A percentile compares a stretch with the other conserved stretches of the same genome.
Conservation (phyloP, 2,888 invertebrate genomes). For the Drosophila macrospina region DNA sequence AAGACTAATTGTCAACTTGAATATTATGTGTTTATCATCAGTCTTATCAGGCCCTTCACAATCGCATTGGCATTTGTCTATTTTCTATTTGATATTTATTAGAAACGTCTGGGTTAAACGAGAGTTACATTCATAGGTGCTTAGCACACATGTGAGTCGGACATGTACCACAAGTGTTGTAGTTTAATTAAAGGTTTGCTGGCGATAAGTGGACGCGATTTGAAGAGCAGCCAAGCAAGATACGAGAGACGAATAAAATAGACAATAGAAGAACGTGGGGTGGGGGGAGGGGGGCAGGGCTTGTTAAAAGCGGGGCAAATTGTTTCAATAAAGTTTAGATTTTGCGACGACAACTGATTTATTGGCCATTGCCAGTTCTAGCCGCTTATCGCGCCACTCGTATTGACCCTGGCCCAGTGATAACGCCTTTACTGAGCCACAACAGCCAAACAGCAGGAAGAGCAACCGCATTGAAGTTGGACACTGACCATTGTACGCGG, state of each 20-base stretch:
- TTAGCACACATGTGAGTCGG: constrained; percentile 25
- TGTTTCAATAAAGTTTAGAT: constrained; percentile 7
- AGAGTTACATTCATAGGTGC: constrained; percentile 11
- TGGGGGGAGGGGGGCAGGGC: too few relatives aligned
- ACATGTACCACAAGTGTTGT: constrained; percentile 48
- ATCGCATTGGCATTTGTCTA: constrained; percentile 21
- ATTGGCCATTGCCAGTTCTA: constrained; percentile 45
- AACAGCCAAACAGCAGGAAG: constrained; percentile 43
- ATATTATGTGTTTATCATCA: not conserved
- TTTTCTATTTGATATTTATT: constrained; percentile 39
- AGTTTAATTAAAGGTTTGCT: constrained; percentile 51
- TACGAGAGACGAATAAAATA: constrained; percentile 22
- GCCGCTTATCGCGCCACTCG: constrained; percentile 51
- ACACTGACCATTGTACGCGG: constrained; percentile 41
- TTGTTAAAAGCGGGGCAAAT: not conserved
- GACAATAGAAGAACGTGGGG: constrained; percentile 27
- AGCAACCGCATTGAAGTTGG: constrained; percentile 15
- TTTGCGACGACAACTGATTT: constrained; percentile 53
- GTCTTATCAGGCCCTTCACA: constrained; percentile 13
- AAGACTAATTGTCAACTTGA: not conserved
- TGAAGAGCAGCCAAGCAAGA: constrained; percentile 34
- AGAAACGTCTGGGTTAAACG: constrained; percentile 18
- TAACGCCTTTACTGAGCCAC: constrained; percentile 26
- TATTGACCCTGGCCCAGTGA: constrained; percentile 61
- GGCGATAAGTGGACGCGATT: constrained; percentile 49